Percentiles rank a stretch among this genome's conserved stretches.
These are phyloP conservation scores for Sarcophaga bullata DNA, from an alignment of 1,140 invertebrate species.

Conservation along the genomic window DNA sequence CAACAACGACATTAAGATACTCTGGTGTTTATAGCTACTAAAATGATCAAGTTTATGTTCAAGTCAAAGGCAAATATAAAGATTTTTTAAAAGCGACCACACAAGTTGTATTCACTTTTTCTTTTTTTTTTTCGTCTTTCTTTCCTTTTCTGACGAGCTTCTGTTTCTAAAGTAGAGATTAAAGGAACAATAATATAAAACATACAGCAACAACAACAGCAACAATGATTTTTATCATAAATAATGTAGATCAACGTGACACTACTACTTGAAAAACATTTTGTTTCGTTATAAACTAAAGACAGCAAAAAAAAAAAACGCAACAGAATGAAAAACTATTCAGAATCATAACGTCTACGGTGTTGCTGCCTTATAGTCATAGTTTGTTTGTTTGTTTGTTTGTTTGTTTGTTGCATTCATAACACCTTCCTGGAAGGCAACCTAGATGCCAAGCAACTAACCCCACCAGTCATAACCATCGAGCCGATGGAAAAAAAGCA, in stretches of 20 bases:
- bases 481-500: background rate
- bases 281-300: background rate
- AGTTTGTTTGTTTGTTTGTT: background rate
- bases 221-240: constrained; percentile 32
- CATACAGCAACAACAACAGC: background rate
- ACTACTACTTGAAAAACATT: constrained; percentile 12
- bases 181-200: constrained; percentile 5
- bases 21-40: background rate
- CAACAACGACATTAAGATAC: background rate
- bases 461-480: background rate
- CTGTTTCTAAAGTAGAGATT: background rate
- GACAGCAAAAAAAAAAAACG: too few relatives aligned
- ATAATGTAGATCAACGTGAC: constrained; percentile 41
- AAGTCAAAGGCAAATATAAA: background rate
- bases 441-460: background rate
- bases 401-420: constrained; percentile 13
- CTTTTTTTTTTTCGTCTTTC: background rate
- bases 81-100: constrained; percentile 23
- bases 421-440: constrained; percentile 5
- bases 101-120: constrained; percentile 29
- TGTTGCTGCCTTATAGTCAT: too few relatives aligned
- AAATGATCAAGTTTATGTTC: background rate
- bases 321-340: too few relatives aligned
- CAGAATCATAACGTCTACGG: too few relatives aligned
- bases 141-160: background rate